Evolutionary conservation across 2,113 vertebrate species (phyloP).

Genomic region (Macquaria ambigua): DNA sequence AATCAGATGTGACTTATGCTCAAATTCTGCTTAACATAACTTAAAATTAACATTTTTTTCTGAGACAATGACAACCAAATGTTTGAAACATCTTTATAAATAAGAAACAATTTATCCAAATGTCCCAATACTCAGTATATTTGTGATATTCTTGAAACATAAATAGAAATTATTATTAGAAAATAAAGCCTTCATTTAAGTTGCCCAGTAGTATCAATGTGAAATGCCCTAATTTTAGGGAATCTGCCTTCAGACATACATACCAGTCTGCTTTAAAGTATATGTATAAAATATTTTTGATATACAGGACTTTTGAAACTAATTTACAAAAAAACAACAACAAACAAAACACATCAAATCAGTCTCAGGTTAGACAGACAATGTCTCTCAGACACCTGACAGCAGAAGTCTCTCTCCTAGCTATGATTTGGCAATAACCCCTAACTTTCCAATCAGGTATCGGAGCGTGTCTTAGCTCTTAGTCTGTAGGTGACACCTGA

Average conservation of each 20-base stretch:
- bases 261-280: background rate
- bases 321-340: background rate
- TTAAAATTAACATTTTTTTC: background rate
- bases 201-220: background rate
- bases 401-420: background rate
- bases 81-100: background rate
- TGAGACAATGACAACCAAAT: background rate
- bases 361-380: background rate
- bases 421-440: constrained; percentile 21
- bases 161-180: background rate
- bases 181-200: background rate
- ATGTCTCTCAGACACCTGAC: background rate
- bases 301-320: background rate
- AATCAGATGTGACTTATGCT: background rate
- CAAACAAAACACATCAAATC: background rate
- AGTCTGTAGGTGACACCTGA: background rate
- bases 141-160: background rate
- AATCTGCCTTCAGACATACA: background rate
- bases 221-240: background rate
- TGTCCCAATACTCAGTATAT: background rate
- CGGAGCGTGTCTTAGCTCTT: background rate
- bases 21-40: no score
- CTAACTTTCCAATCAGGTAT: constrained; percentile 45
- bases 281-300: background rate
- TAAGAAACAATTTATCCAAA: background rate